A percentile compares a stretch with the other conserved stretches of the same genome.
Conservation (phyloP, 2,113 vertebrate genomes). For the Isichthys henryi region DNA sequence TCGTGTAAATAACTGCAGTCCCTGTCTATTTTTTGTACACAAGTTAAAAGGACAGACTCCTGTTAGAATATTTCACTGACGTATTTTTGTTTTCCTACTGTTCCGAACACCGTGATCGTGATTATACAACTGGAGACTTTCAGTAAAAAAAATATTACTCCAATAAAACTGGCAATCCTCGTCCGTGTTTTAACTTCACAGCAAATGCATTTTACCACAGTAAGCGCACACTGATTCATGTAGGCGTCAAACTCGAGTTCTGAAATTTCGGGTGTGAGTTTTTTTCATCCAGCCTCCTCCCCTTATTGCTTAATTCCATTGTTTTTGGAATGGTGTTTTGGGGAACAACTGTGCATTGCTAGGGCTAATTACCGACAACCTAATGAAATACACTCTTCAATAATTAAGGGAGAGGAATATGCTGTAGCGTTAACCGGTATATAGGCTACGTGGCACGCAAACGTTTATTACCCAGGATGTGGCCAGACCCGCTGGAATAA, state of each 20-base stretch:
- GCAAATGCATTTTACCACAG: not conserved
- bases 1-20: not conserved
- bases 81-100: not conserved
- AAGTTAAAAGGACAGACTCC: not conserved
- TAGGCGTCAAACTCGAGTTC: not conserved
- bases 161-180: not conserved
- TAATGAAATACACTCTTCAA: not conserved
- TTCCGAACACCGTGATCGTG: not conserved
- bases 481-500: not conserved
- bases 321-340: not conserved
- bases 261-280: not conserved
- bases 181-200: not conserved
- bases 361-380: not conserved
- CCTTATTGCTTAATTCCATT: not conserved
- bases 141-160: not conserved
- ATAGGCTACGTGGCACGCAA: not conserved
- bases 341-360: not conserved
- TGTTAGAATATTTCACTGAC: not conserved
- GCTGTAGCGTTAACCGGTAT: not conserved
- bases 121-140: not conserved
- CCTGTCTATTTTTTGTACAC: not conserved
- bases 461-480: not conserved
- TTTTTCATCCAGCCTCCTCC: not conserved
- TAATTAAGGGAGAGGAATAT: not conserved
- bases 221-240: not conserved